Evolutionary conservation across 1,140 invertebrate genomes (phyloP), one percentile per base, ranked within the genome.

Genomic region (Drosophila tsacasi): DNA sequence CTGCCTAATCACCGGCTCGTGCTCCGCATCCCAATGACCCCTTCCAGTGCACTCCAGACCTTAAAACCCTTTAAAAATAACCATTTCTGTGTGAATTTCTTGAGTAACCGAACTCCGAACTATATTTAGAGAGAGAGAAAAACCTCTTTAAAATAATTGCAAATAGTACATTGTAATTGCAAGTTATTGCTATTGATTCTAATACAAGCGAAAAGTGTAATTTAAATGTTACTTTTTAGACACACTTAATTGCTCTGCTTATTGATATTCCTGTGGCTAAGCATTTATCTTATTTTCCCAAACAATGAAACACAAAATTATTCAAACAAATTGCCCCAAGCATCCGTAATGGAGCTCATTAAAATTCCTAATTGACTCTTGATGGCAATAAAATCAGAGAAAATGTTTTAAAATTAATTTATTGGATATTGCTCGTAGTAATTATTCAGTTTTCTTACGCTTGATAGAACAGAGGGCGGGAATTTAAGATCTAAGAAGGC

Each of bases 1-100:
- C 84, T 63, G 46, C 37, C 77, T 81, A 87, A 87, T 84, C 54
- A 68, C 55, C 65, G 37, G 65, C 23, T 64, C 81, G 83, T 87
- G 84, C 42, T 63, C 39, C 17, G 77, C 76, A 81, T 84, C 42
- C 55, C 39, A 59, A 42, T 35, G 8, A 27, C 30, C 17, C 25
- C 6, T 21, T 3, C 5, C 8, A n/a, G 5, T 46, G 42, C 5
- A 37, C 25, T 46, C 19, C n/a, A 5, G 25, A 2, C 10, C n/a
- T n/a, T n/a, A 5, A 30, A 9, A 23, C 12, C 40, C 19, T 19
- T 37, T 23, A 13, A 30, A 30, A 7, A n/a, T n/a, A 6, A 12
- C 2, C 0, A 30, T n/a, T 27, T 50, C 0, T 27, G 23, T 49
- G 21, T 15, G 13, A 25, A 23, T 46, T 23, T 46, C 7, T 25